These are phyloP conservation scores for Gracilinanus agilis DNA, from an alignment of 2,113 vertebrate genomes.

Conservation along the genomic window DNA sequence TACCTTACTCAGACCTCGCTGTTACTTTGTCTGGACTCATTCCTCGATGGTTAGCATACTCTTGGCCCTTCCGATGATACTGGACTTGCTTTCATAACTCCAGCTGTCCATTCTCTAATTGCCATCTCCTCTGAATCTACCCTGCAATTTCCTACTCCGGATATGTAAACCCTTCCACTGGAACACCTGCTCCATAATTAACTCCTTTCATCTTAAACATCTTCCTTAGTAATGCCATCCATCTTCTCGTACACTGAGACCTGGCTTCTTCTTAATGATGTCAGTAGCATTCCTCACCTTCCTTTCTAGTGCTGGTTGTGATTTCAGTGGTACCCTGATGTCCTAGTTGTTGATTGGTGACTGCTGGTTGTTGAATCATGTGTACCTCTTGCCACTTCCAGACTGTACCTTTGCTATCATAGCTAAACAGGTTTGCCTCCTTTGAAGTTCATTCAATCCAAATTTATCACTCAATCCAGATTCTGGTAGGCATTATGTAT, in stretches of 20 bases:
- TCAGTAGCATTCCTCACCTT: not conserved
- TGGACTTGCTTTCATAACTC: not conserved
- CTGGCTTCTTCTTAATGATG: not conserved
- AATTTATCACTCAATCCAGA: not conserved
- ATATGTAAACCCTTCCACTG: not conserved
- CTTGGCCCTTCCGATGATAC: not conserved
- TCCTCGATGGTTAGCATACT: not conserved
- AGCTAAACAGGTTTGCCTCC: not conserved
- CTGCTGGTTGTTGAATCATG: not conserved
- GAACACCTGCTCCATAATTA: not conserved
- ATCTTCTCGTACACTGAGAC: not conserved
- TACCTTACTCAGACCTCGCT: not conserved
- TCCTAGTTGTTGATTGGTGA: not conserved
- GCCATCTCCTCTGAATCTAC: not conserved
- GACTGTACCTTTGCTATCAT: not conserved
- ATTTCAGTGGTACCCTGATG: not conserved
- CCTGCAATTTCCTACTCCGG: not conserved
- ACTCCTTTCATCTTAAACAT: not conserved
- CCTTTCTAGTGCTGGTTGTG: not conserved
- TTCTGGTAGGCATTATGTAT: not conserved
- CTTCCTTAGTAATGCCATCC: not conserved
- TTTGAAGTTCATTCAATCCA: not conserved
- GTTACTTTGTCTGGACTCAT: not conserved
- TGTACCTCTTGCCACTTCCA: not conserved
- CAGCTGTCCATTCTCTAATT: not conserved